phyloP scores from a whole-genome alignment of 2,888 invertebrate species.

The Tanytarsus gracilentus region DNA sequence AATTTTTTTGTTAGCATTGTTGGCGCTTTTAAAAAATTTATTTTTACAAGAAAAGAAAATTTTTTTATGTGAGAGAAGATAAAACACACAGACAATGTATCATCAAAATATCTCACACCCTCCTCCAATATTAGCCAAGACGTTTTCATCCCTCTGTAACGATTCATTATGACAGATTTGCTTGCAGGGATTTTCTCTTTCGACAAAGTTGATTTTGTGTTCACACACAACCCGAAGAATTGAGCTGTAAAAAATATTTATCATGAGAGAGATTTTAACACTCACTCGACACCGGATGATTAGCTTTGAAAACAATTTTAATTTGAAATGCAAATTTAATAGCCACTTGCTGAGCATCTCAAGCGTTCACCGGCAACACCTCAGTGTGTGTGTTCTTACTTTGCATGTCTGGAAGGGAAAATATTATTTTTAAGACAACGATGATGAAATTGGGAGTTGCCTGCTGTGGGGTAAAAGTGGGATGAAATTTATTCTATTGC shows the following conservation, averaged over 20 bases:
- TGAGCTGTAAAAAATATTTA: too few relatives aligned
- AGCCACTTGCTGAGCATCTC: slow-evolving; percentile 4
- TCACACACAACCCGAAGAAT: too few relatives aligned
- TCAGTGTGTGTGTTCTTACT: too few relatives aligned
- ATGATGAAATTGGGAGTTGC: too few relatives aligned
- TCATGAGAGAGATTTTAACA: too few relatives aligned
- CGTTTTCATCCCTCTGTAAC: background rate
- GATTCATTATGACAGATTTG: slow-evolving; percentile 15
- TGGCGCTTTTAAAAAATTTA: slow-evolving; percentile 11
- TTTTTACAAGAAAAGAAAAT: slow-evolving; percentile 11
- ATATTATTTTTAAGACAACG: too few relatives aligned
- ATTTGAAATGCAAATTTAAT: slow-evolving; percentile 12
- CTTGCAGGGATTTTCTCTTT: slow-evolving; percentile 5
- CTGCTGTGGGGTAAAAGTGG: too few relatives aligned
- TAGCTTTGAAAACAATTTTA: background rate
- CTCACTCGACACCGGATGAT: background rate
- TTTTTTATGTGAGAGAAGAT: slow-evolving; percentile 1
- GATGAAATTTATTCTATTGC: too few relatives aligned
- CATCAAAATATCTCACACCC: too few relatives aligned
- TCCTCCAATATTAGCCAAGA: slow-evolving; percentile 5
- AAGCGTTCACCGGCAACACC: too few relatives aligned
- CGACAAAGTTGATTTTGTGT: too few relatives aligned
- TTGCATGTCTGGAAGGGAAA: too few relatives aligned
- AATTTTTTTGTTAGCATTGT: slow-evolving; percentile 1
- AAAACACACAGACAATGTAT: slow-evolving; percentile 3